Conservation (phyloP, 2,113 vertebrate species). For the Dipodomys stephensi region DNA sequence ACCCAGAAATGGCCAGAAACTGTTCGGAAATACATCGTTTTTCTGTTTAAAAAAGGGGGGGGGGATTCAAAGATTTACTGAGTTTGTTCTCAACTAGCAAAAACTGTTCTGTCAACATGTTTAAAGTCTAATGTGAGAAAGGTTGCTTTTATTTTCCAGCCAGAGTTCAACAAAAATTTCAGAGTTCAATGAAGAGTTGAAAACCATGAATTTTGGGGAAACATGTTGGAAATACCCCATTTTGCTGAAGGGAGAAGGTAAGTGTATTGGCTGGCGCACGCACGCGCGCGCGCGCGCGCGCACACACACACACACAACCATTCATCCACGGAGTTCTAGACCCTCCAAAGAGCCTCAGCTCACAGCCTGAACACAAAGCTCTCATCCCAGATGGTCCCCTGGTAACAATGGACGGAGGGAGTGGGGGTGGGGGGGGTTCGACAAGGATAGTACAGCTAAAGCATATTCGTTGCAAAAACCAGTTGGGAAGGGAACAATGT, state of each 20-base stretch:
- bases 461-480: slow-evolving; percentile 67
- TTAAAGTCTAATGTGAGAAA: slow-evolving; percentile 54
- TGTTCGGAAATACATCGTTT: slow-evolving; percentile 23
- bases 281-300: background rate
- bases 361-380: slow-evolving; percentile 81
- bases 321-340: slow-evolving; percentile 80
- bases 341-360: slow-evolving; percentile 80
- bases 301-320: slow-evolving; percentile 37
- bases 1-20: background rate
- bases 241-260: slow-evolving; percentile 12
- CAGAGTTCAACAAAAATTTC: slow-evolving; percentile 42
- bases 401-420: slow-evolving; percentile 79
- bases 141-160: background rate
- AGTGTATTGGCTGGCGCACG: background rate
- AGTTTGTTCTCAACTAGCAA: background rate
- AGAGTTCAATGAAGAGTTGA: slow-evolving; percentile 46
- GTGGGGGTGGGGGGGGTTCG: slow-evolving; percentile 47
- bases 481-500: background rate
- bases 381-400: slow-evolving; percentile 82
- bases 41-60: background rate
- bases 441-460: slow-evolving; percentile 55
- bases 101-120: slow-evolving; percentile 57
- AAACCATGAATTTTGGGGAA: slow-evolving; percentile 41
- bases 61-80: slow-evolving; percentile 7
- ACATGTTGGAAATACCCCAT: slow-evolving; percentile 5